Base-by-base conservation (phyloP, 1,140 invertebrate genomes). In the Cheumatopsyche charites region DNA sequence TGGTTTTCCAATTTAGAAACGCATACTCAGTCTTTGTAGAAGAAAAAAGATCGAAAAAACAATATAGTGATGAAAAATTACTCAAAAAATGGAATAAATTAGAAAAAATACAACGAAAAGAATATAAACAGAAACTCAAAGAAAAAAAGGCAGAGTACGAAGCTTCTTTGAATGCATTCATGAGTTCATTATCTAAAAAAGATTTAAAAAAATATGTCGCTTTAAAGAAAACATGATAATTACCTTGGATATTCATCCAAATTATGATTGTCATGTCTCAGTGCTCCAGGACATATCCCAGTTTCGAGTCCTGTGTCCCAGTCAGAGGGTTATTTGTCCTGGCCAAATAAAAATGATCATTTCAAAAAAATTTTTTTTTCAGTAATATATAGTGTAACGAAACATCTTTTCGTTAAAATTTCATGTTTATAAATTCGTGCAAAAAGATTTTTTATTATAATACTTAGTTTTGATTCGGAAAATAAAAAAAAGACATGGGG, bases 121-220 rank as follows among this genome's bases (percentile, higher is more conserved):
- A 6, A 45, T 73, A 63, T n/a, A 73, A 73, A 36, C 68, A 73
- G 36, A 26, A 36, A 6, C 29, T 68, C 15, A 65, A 68, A 52
- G 29, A 55, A 63, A 43, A 61, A 9, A 68, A 63, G 1, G 25
- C 23, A 5, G 4, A 58, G 2, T 58, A 58, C 21, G 6, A 3
- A 15, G 11, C 4, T 15, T 26, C 61, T 7, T 73, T 29, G 6
- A 41, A 68, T 62, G 7, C 17, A 9, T 73, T 73, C 36, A 21
- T 73, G 1, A 12, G 11, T 52, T 69, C 66, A 3, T 62, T 73
- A n/a, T 63, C 71, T 36, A 26, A 47, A 41, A 62, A 55, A 25
- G 26, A 68, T 11, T 36, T 62, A 15, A 49, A 68, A 42, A 73
- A 73, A 52, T 73, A 29, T 36, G 9, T 36, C 3, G 29, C 29